Evolutionary conservation across 64 coral and sea anemone species (phyloP), one percentile per base, ranked within the genome.

Genomic region (Anthopleura sola): DNA sequence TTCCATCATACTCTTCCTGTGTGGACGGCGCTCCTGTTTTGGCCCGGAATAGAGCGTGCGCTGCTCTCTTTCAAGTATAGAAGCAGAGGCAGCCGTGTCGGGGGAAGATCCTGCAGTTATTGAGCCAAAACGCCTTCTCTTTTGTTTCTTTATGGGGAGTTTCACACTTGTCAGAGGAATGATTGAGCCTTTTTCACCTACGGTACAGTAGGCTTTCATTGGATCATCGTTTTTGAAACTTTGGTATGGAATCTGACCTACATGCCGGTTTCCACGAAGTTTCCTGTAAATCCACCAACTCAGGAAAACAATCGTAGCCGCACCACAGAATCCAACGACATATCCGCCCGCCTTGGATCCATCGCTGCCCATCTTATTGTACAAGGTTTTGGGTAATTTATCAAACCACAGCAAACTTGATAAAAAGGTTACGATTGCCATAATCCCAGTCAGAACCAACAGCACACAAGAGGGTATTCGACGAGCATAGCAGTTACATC

Each of bases 401-500:
- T 71, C 2, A 71, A 71, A 71, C 66, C 66, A 71, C 13, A 71
- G 16, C 28, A 71, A 0, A 32, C n/a, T 34, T 16, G 66, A 31
- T 14, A 71, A 71, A 34, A 71, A 32, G 6, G 66, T 71, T 1
- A 71, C 13, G 1, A 17, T 15, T 33, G 66, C 66, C 66, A 71
- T 71, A 17, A 71, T 32, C 2, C 11, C n/a, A 32, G 66, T 5
- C 66, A 34, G 12, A 14, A 71, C 16, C 29, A 71, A 71, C 66
- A 71, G 31, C 66, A 71, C 31, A 71, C 66, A 71, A 17, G 66
- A 33, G 28, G 76, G 76, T 10, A 79, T 48, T 44, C 0, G 37
- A 48, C 76, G 76, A 47, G 76, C 5, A 79, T 44, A 44, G 37
- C 76, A 79, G 18, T 79, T 79, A 23, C 76, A 79, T 14, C 37